These are phyloP conservation scores for Catagonus wagneri DNA, from an alignment of 2,113 vertebrate genomes.

Conservation along the genomic window DNA sequence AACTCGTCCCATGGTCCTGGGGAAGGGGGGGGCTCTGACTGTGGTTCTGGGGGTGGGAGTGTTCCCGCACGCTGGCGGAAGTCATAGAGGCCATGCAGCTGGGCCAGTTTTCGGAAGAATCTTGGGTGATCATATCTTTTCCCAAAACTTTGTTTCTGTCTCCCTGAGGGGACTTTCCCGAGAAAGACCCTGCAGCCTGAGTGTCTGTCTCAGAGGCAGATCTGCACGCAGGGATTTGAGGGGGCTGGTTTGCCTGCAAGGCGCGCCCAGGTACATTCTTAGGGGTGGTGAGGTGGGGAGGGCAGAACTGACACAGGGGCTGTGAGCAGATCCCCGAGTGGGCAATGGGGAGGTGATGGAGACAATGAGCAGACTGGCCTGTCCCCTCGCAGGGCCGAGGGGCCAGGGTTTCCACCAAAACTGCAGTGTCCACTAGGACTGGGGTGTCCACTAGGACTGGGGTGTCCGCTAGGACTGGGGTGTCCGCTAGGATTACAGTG, in stretches of 20 bases:
- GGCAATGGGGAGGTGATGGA: background rate
- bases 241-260: background rate
- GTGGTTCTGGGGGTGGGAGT: background rate
- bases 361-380: background rate
- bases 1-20: background rate
- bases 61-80: too few species aligned
- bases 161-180: background rate
- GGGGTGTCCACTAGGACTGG: background rate
- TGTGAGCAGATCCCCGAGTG: background rate
- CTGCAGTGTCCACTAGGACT: background rate
- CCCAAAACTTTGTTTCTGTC: background rate
- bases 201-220: background rate
- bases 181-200: background rate
- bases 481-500: too few species aligned
- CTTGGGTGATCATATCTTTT: background rate
- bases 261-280: background rate
- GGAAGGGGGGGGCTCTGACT: background rate
- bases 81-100: fast-evolving
- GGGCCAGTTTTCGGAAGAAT: background rate
- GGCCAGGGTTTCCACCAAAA: background rate
- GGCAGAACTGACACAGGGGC: too few species aligned
- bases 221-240: background rate
- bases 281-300: fast-evolving
- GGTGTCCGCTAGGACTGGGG: background rate
- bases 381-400: background rate